Evolutionary conservation across 1,140 invertebrate genomes (phyloP).

Genomic region (Sinonovacula constricta): DNA sequence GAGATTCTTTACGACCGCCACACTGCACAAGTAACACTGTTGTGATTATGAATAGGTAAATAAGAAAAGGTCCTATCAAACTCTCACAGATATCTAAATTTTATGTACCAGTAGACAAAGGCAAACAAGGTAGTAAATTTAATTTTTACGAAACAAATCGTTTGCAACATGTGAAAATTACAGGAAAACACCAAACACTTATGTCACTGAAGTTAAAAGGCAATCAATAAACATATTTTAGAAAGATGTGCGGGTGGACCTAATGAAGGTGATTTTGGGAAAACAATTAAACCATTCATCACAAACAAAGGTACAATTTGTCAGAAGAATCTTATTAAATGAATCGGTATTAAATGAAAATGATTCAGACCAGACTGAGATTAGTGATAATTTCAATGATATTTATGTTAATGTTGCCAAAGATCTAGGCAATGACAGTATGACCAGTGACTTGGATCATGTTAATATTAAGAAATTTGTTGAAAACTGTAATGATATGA

Average conservation of each 20-base stretch:
- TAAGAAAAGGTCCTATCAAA: too few relatives aligned
- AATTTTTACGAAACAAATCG: too few relatives aligned
- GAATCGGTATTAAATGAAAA: not conserved
- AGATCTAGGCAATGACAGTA: not conserved
- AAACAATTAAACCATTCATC: constrained; percentile 1
- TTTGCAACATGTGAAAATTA: too few relatives aligned
- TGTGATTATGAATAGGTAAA: too few relatives aligned
- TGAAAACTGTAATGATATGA: constrained; percentile 8
- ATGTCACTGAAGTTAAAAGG: constrained; percentile 24
- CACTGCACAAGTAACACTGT: too few relatives aligned
- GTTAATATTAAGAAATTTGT: not conserved
- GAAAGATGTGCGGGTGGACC: not conserved
- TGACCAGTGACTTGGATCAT: not conserved
- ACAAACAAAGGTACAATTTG: constrained; percentile 1
- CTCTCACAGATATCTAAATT: too few relatives aligned
- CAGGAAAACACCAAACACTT: constrained; percentile 19
- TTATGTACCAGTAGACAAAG: too few relatives aligned
- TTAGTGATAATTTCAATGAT: not conserved
- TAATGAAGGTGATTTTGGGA: not conserved
- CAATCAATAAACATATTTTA: constrained; percentile 5
- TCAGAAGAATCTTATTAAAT: not conserved
- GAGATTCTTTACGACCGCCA: too few relatives aligned
- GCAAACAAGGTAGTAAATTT: too few relatives aligned
- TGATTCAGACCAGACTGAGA: not conserved
- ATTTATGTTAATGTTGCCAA: not conserved